Evolutionary conservation across 2,888 invertebrate species (phyloP), one percentile per base, ranked within the genome.

Genomic region (Lutraria lutraria): DNA sequence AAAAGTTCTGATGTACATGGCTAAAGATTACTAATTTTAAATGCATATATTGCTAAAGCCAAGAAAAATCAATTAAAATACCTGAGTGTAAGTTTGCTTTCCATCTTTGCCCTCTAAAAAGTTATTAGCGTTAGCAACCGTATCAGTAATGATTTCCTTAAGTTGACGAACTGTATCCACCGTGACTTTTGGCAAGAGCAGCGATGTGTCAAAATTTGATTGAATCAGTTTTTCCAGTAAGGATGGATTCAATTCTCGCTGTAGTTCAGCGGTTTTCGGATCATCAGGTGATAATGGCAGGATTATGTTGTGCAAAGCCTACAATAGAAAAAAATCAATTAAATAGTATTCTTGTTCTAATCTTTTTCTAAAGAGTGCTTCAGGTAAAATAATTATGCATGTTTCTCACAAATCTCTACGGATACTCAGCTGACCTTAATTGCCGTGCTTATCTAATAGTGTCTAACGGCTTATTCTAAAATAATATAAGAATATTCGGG

Each of bases 291-390:
- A 92, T 31, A 94, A 90, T 3, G 91, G 93, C 12, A 94, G 92
- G 16, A 96, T 88, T 56, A 95, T 93, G 81, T 93, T 94, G 89
- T 95, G 95, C 29, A 96, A 91, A 0, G 94, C 92, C 96, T 96
- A 93, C 25, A 92, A 92, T 52, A 76, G 16, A 76, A 13, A 76
- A n/a, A 25, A 68, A 1, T 56, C 13, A 16, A 16, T 19, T 3
- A 56, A 56, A 56, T 56, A 56, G 43, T 43, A 43, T 43, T 43
- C 43, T 43, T 43, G 43, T 4, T 8, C 2, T 4, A 43, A 8
- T 43, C 43, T 8, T 4, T 43, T 43, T 43, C 2, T 43, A 43
- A 43, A 43, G 43, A 43, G 43, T 43, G 43, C 2, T 43, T 4
- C 43, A 43, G 43, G 43, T 43, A 2, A 43, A 43, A 43, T 43